phyloP scores from a whole-genome alignment of 2,113 vertebrate species.

The Alces alces region DNA sequence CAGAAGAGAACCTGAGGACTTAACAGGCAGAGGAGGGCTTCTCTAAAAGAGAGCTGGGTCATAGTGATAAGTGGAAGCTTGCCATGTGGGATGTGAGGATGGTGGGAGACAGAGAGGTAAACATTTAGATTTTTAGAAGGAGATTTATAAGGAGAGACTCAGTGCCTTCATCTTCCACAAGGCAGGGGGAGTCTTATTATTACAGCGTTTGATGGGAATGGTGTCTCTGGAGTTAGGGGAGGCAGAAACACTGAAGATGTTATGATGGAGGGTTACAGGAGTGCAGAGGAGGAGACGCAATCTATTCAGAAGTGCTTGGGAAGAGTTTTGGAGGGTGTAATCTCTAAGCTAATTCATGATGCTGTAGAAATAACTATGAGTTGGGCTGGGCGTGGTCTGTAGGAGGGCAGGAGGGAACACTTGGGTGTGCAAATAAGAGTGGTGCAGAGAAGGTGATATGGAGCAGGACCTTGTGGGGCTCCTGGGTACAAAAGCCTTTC shows the following conservation, averaged over 20 bases:
- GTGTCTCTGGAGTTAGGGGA: not conserved
- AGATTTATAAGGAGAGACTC: too few species aligned
- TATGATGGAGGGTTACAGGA: not conserved
- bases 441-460: not conserved
- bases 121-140: too few species aligned
- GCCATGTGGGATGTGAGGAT: rapidly evolving
- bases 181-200: not conserved
- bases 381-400: not conserved
- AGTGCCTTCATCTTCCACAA: not conserved
- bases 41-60: not conserved
- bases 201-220: not conserved
- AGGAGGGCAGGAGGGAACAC: not conserved
- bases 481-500: not conserved
- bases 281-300: not conserved
- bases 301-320: not conserved
- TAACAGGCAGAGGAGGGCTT: not conserved
- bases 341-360: not conserved
- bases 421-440: too few species aligned
- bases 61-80: not conserved
- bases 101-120: not conserved
- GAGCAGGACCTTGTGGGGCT: not conserved
- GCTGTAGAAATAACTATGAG: not conserved
- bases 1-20: not conserved
- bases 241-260: not conserved
- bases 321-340: not conserved